phyloP scores from a whole-genome alignment of 53 echinoderm and acorn worm species.

The Paelopatides confundens region DNA sequence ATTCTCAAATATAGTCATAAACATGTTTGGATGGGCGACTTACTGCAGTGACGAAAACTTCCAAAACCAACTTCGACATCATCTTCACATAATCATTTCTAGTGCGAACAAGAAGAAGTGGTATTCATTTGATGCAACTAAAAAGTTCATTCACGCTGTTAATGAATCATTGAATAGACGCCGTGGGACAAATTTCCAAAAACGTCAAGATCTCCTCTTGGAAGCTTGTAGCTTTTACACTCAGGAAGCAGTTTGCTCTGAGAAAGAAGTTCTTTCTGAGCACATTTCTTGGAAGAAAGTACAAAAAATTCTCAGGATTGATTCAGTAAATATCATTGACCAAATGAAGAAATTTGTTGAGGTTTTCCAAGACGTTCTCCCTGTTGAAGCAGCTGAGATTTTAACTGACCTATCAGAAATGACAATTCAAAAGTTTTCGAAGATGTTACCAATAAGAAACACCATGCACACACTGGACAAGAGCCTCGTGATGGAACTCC shows the following conservation, averaged over 20 bases:
- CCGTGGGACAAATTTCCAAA: neutral
- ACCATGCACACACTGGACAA: neutral
- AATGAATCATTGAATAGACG: neutral
- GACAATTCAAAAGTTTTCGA: neutral
- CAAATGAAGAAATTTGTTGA: neutral
- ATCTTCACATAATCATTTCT: neutral
- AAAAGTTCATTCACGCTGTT: neutral
- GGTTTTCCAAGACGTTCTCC: neutral
- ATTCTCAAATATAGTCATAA: neutral
- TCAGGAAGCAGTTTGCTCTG: conserved; percentile 8
- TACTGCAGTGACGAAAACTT: neutral
- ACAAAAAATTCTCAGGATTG: neutral
- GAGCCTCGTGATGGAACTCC: neutral
- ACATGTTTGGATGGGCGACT: too few relatives aligned
- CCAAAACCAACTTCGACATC: neutral
- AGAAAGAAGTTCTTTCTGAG: neutral
- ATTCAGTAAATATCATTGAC: neutral
- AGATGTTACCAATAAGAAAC: neutral
- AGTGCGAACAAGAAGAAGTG: neutral
- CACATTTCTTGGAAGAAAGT: neutral
- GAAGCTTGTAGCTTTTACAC: conserved; percentile 5
- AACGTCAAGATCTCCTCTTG: neutral
- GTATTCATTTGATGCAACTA: neutral
- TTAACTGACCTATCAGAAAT: neutral
- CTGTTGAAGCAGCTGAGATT: neutral